phyloP scores from a whole-genome alignment of 2,888 invertebrate species.

The Drosophila phalerata region DNA sequence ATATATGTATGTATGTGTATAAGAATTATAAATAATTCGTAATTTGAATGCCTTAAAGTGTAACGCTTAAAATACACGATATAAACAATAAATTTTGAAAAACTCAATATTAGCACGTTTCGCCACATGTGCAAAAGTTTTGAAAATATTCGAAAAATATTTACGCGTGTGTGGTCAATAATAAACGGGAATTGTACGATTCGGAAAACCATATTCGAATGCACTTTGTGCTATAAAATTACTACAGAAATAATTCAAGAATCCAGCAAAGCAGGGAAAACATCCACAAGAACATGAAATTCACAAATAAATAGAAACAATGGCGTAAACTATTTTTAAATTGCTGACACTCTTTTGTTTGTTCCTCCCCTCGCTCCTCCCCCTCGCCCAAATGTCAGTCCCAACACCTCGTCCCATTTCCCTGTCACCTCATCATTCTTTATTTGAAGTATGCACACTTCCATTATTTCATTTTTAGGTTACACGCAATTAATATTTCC shows the following conservation, averaged over 20 bases:
- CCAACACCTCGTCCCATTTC: slow-evolving; percentile 6
- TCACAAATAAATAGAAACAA: slow-evolving; percentile 73
- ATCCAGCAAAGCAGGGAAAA: slow-evolving; percentile 36
- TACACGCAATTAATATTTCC: slow-evolving; percentile 75
- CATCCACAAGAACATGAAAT: slow-evolving; percentile 44
- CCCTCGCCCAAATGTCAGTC: not conserved
- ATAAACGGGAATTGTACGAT: slow-evolving; percentile 1
- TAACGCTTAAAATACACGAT: slow-evolving; percentile 75
- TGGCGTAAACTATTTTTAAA: slow-evolving; percentile 75
- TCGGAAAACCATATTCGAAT: slow-evolving; percentile 46
- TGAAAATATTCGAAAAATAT: slow-evolving; percentile 52
- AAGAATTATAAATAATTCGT: slow-evolving; percentile 14
- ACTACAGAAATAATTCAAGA: slow-evolving; percentile 25
- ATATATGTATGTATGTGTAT: not conserved
- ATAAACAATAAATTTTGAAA: slow-evolving; percentile 75
- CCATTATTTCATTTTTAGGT: slow-evolving; percentile 74
- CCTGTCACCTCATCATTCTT: slow-evolving; percentile 12
- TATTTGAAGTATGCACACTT: slow-evolving; percentile 63
- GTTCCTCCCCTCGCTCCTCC: slow-evolving; percentile 6
- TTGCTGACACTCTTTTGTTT: slow-evolving; percentile 78
- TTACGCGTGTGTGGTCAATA: slow-evolving; percentile 60
- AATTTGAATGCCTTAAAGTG: slow-evolving; percentile 62
- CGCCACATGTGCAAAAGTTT: slow-evolving; percentile 78
- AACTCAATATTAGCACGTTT: slow-evolving; percentile 75
- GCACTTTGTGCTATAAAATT: slow-evolving; percentile 57